Evolutionary conservation across 2,797 vertebrate genomes (phyloP).

Genomic region (Natrix natrix): DNA sequence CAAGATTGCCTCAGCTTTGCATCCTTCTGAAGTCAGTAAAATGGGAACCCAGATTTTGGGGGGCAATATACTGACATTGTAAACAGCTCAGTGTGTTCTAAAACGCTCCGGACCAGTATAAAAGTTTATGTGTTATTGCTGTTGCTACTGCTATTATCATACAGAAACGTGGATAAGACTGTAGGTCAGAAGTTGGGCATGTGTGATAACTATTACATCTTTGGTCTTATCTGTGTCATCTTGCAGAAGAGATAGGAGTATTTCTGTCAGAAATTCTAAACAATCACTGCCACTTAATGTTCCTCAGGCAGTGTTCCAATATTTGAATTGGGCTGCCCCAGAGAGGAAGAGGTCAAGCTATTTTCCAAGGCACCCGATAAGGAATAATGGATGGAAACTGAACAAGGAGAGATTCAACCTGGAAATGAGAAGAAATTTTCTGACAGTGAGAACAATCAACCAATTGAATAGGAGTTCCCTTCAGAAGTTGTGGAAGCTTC

Average conservation of each 20-base stretch:
- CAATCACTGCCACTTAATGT: background rate
- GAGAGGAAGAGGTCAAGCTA: too few species aligned
- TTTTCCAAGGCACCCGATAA: too few species aligned
- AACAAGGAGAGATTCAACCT: too few species aligned
- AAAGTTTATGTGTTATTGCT: background rate
- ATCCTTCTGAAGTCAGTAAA: background rate
- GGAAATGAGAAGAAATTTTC: too few species aligned
- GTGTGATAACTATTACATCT: background rate
- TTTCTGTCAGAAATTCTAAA: background rate
- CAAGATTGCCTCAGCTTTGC: background rate
- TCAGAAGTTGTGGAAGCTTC: too few species aligned
- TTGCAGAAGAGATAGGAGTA: background rate
- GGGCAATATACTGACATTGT: background rate
- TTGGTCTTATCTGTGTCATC: background rate
- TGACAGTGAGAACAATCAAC: too few species aligned
- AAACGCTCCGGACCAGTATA: background rate
- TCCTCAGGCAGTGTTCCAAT: background rate
- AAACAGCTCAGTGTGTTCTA: background rate
- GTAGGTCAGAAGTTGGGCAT: background rate
- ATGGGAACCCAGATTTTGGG: background rate
- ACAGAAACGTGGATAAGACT: background rate
- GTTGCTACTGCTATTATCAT: background rate
- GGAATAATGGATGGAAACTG: too few species aligned
- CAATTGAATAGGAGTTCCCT: too few species aligned
- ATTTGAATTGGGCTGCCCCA: too few species aligned